Evolutionary conservation across 2,113 vertebrate genomes (phyloP), one percentile per base, ranked within the genome.

Genomic region (Chloropsis cyanopogon): DNA sequence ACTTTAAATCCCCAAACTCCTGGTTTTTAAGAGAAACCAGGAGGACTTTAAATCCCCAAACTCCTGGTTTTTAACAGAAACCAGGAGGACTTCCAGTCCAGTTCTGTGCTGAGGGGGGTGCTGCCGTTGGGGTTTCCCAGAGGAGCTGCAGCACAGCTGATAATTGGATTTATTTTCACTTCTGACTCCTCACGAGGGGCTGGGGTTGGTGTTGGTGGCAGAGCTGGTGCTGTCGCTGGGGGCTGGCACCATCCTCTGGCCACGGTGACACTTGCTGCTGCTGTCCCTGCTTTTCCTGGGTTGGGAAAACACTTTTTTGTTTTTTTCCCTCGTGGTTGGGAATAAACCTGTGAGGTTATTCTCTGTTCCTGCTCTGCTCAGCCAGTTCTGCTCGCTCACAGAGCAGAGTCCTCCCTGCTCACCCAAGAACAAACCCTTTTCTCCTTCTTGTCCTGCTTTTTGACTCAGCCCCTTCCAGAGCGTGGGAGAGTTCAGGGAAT

Each of bases 191-290:
- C 49, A 1, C 22, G 1, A 4, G 25, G 60, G 6, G 31, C 70
- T 4, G 64, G 18, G 21, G 2, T 13, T 19, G 10, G 52, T 31
- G 5, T 39, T 21, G 8, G 53, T 21, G 69, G 3, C 23, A 7
- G 29, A 14, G 4, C 31, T 41, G 0, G 14, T 15, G 52, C 3
- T 52, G 81, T 24, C 31, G 1, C 56, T 4, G 71, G 50, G 79
- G 8, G n/a, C 6, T 92, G 95, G 83, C 88, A 85, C 92, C 93
- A 68, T 96, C 95, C 90, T 76, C 78, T 87, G 92, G 84, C 4
- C 75, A 5, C 0, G 2, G 8, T 3, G 83, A 28, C 77, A 9
- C 25, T 24, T 7, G 11, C 75, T 41, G 11, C 75, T 41, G 33
- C 61, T 2, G 4, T 17, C 26, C 21, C 41, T 14, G 59, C 16